A percentile compares a stretch with the other conserved stretches of the same genome.
These are phyloP conservation scores for Pangasius larnaudii DNA, from an alignment of 2,797 vertebrate genomes.

Conservation along the genomic window DNA sequence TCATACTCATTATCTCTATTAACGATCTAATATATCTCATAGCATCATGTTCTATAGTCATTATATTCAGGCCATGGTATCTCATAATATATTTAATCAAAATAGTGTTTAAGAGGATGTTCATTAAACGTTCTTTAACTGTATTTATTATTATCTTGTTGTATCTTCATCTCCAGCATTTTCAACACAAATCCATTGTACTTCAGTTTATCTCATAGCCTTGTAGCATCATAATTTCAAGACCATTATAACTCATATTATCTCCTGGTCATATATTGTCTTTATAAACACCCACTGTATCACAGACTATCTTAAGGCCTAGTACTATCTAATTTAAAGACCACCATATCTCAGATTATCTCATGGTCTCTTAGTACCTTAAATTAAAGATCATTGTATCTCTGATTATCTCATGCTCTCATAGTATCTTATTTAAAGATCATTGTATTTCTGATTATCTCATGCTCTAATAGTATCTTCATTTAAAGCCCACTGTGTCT, in stretches of 20 bases:
- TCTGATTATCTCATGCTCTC: background rate
- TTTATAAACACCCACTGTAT: background rate
- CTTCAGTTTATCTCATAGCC: background rate
- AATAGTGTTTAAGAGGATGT: too few relatives aligned
- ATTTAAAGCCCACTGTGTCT: background rate
- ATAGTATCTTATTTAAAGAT: background rate
- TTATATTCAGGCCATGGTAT: too few relatives aligned
- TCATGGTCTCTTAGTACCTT: background rate
- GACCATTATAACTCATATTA: background rate
- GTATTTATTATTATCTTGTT: background rate
- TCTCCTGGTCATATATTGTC: background rate
- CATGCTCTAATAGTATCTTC: background rate
- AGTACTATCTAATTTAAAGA: background rate
- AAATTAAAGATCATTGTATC: background rate
- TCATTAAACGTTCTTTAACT: too few relatives aligned
- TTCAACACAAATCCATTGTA: background rate
- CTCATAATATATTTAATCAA: too few relatives aligned
- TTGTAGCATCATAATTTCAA: background rate
- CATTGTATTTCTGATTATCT: background rate
- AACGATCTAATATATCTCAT: too few relatives aligned
- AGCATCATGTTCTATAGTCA: too few relatives aligned
- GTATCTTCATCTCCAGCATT: background rate
- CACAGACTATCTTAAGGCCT: background rate
- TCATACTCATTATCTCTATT: too few relatives aligned
- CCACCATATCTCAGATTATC: background rate